Evolutionary conservation across 2,888 invertebrate genomes (phyloP).

Genomic region (Coleophora flavipennella): DNA sequence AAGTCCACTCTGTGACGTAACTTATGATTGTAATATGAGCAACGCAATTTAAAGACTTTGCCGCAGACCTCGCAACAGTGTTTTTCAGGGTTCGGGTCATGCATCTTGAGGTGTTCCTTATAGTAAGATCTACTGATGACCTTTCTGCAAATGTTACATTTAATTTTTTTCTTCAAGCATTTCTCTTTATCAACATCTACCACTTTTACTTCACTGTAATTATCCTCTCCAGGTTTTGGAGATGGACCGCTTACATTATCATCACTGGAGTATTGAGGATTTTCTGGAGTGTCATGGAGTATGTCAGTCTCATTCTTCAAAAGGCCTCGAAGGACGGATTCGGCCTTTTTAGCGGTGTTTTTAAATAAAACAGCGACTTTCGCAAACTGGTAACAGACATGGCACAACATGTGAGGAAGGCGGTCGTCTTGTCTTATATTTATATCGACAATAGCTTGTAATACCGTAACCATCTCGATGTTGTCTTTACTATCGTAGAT

Average conservation of each 20-base stretch:
- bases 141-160: conserved; percentile 31
- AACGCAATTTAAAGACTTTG: conserved; percentile 34
- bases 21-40: conserved; percentile 32
- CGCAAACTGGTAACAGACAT: conserved; percentile 37
- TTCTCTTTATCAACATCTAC: too few relatives aligned
- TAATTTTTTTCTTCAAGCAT: conserved; percentile 18
- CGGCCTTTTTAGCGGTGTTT: conserved; percentile 35
- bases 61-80: conserved; percentile 49
- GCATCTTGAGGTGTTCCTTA: conserved; percentile 42
- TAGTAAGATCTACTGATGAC: conserved; percentile 36
- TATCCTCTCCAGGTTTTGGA: neutral
- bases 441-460: conserved; percentile 27
- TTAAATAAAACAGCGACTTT: conserved; percentile 38
- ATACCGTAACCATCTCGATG: conserved; percentile 13
- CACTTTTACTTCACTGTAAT: too few relatives aligned
- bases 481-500: conserved; percentile 18
- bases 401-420: conserved; percentile 41
- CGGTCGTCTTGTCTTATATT: conserved; percentile 31
- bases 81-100: conserved; percentile 40
- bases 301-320: neutral
- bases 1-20: conserved; percentile 12
- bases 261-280: neutral
- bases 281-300: neutral
- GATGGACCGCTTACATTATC: neutral
- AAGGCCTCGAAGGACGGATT: neutral